Evolutionary conservation across 2,888 invertebrate genomes (phyloP).

Genomic region (Drosophila kokeensis): DNA sequence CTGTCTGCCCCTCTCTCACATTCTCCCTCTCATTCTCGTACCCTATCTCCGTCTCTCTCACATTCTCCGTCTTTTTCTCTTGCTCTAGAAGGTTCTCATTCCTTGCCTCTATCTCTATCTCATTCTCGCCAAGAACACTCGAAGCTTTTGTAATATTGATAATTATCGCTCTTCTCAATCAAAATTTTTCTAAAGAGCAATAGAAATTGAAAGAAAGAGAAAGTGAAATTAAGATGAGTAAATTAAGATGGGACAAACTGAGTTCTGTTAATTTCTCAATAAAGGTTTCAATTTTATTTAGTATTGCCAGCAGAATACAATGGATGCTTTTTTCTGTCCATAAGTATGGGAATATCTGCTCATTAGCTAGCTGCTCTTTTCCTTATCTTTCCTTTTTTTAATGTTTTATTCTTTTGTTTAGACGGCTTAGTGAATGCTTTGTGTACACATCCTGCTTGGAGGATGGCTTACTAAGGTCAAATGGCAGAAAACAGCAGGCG

Average conservation of each 20-base stretch:
- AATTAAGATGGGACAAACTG: neutral
- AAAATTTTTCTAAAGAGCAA: neutral
- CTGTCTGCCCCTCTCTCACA: neutral
- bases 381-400: neutral
- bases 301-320: conserved; percentile 47
- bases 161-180: neutral
- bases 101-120: no score
- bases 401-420: conserved; percentile 65
- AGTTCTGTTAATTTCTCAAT: neutral
- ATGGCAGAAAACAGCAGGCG: conserved; percentile 34
- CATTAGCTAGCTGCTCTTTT: conserved; percentile 46
- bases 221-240: neutral
- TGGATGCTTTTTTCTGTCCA: conserved; percentile 23
- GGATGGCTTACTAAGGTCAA: conserved; percentile 66
- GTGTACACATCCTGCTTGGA: conserved; percentile 53
- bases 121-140: neutral
- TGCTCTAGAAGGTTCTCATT: no score
- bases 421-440: conserved; percentile 63
- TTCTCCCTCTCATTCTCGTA: neutral
- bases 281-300: neutral
- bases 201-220: neutral
- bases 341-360: conserved; percentile 28
- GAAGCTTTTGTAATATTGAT: neutral
- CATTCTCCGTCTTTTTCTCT: no score
- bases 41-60: neutral